Evolutionary conservation across 2,888 invertebrate species (phyloP), one percentile per base, ranked within the genome.

Genomic region (Hirtodrosophila histrioides): DNA sequence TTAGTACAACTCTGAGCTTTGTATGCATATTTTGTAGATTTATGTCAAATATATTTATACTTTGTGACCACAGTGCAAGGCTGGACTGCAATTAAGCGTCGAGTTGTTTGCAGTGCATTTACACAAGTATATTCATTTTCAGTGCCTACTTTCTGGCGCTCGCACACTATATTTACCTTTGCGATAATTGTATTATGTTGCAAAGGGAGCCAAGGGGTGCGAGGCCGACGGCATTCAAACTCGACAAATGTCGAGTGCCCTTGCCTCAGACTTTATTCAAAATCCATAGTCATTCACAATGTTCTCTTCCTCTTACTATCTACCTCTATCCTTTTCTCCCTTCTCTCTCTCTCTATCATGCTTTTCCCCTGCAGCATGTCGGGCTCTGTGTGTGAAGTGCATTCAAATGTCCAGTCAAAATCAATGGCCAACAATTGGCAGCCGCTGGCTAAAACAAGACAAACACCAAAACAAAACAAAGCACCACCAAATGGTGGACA

Each of bases 381-480:
- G 27, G 3, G 6, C 10, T 46, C 51, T 45, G 49, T 58, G 43
- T 63, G 44, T 50, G 64, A 43, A 24, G 24, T 62, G 63, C 58
- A 49, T 41, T 37, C 41, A 55, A 33, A 41, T 66, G 70, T 35
- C 24, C 60, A 63, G 51, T 49, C 49, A 49, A 55, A 51, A 48
- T 69, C 65, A 57, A 61, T 63, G 67, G 45, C 64, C 31, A 58
- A 44, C 70, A 78, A 81, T 77, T 73, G 78, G 43, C 66, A 41
- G 69, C 29, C 40, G 40, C 43, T 80, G 78, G 61, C 68, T 64
- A 79, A 73, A 56, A 62, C 66, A 74, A 61, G 40, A 24, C 57
- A 49, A 60, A 31, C 17, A 23, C 12, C 49, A 11, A 56, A 45
- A 64, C 65, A 43, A 37, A 53, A 43, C 60, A 57, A 46, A 43